These are phyloP conservation scores for Limonius californicus DNA, from an alignment of 1,140 invertebrate genomes.

Conservation along the genomic window DNA sequence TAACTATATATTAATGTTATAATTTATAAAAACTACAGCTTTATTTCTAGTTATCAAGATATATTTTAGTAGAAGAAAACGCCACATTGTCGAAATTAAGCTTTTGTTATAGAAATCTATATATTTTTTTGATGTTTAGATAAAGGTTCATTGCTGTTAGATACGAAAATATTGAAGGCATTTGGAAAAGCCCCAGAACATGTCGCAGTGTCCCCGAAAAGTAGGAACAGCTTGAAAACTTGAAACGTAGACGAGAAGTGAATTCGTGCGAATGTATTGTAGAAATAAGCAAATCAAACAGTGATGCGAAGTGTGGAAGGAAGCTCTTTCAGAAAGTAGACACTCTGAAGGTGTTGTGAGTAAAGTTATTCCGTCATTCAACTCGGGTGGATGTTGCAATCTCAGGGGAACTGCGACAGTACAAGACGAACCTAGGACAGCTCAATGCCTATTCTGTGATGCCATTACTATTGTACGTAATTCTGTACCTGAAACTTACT, in stretches of 20 bases:
- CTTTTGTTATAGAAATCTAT: too few species aligned
- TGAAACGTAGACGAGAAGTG: conserved; percentile 5
- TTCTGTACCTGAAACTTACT: too few species aligned
- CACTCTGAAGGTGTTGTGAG: conserved; percentile 31
- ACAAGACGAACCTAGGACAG: conserved; percentile 35
- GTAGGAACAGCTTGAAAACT: background rate
- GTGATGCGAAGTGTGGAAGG: conserved; percentile 13
- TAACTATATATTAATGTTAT: too few species aligned
- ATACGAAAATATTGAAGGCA: too few species aligned
- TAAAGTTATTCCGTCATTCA: conserved; percentile 36
- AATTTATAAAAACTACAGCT: too few species aligned
- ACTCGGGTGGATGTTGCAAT: conserved; percentile 33
- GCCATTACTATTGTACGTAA: background rate
- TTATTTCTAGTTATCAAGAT: too few species aligned
- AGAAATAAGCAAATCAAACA: conserved; percentile 27
- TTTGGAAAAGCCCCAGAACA: too few species aligned
- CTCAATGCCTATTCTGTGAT: conserved; percentile 25
- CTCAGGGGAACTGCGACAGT: conserved; percentile 30
- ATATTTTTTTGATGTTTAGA: too few species aligned
- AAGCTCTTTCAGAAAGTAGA: conserved; percentile 31
- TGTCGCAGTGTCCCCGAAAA: too few species aligned
- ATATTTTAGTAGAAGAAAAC: too few species aligned
- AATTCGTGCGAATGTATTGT: conserved; percentile 13
- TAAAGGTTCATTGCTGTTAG: too few species aligned
- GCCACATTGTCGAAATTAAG: too few species aligned